Evolutionary conservation across 2,797 vertebrate genomes (phyloP).

Genomic region (Rhinichthys osculus): DNA sequence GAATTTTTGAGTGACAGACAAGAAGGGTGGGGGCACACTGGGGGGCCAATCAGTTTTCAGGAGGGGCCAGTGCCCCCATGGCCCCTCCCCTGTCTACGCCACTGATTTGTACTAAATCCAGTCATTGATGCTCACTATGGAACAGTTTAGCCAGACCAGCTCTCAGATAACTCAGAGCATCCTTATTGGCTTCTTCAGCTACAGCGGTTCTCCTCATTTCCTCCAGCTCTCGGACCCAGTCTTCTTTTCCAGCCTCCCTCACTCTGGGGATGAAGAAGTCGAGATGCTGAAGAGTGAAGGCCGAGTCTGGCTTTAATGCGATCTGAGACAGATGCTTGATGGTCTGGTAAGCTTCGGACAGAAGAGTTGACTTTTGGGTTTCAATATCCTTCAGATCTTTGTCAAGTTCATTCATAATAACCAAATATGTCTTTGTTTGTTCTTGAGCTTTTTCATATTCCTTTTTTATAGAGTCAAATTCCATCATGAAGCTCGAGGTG

Average conservation of each 20-base stretch:
- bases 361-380: not conserved
- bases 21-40: too few species aligned
- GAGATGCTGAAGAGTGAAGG: slow-evolving; percentile 19
- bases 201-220: not conserved
- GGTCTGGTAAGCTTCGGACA: not conserved
- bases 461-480: not conserved
- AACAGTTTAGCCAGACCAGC: not conserved
- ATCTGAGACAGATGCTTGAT: slow-evolving; percentile 9
- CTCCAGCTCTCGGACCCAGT: not conserved
- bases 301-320: too few species aligned
- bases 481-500: not conserved
- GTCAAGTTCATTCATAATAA: not conserved
- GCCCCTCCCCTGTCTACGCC: too few species aligned
- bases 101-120: not conserved
- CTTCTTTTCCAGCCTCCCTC: not conserved
- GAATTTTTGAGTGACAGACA: too few species aligned
- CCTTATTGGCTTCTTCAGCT: not conserved
- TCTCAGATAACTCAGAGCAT: not conserved
- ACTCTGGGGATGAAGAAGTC: slow-evolving; percentile 19
- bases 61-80: too few species aligned
- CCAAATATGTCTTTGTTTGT: not conserved
- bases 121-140: not conserved
- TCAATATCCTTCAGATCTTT: not conserved
- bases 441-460: not conserved
- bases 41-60: too few species aligned